Conservation (phyloP, 2,797 vertebrate species). For the Brotula barbata region DNA sequence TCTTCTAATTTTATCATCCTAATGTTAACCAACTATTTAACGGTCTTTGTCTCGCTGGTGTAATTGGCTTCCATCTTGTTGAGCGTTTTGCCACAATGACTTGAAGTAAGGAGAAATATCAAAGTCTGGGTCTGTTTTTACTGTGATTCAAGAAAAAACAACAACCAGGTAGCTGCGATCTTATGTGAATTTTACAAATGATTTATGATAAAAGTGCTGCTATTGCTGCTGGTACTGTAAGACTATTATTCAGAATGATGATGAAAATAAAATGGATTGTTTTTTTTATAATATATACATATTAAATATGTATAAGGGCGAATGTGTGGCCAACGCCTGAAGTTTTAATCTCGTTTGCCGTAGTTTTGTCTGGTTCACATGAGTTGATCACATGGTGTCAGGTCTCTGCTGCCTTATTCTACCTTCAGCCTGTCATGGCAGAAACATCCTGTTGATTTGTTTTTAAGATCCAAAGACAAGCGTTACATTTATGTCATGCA, state of each 20-base stretch:
- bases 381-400: conserved; percentile 16
- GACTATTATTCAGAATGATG: conserved; percentile 6
- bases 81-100: conserved; percentile 4
- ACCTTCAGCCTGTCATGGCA: conserved; percentile 27
- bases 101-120: neutral
- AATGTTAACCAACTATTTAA: neutral
- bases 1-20: conserved; percentile 3
- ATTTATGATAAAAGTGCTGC: conserved; percentile 55
- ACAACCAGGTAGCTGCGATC: conserved; percentile 1
- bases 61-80: neutral
- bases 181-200: conserved; percentile 28
- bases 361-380: conserved; percentile 8
- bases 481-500: neutral
- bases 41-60: neutral
- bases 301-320: conserved; percentile 16
- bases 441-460: neutral
- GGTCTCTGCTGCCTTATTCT: conserved; percentile 55
- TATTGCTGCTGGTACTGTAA: conserved; percentile 47
- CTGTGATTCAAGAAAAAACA: conserved; percentile 3
- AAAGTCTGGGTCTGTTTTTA: neutral
- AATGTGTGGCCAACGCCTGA: conserved; percentile 5
- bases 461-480: conserved; percentile 23
- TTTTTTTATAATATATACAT: conserved; percentile 16
- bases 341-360: conserved; percentile 9
- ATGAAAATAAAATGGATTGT: conserved; percentile 19